Conservation (phyloP, 2,797 vertebrate species). For the Peromyscus aztecus region DNA sequence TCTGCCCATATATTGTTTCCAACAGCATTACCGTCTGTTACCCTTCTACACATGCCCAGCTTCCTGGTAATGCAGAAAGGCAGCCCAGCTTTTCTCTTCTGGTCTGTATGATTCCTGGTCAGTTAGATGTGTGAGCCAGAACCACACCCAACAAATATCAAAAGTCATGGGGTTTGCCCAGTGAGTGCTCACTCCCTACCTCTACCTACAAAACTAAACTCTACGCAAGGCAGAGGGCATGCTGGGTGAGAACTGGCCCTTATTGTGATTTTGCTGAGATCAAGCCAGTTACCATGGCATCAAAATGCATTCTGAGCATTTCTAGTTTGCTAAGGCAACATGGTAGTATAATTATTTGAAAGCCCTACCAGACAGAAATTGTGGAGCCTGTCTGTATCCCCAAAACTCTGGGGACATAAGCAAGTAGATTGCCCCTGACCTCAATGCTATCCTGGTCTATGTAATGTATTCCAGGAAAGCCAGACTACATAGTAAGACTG, state of each 20-base stretch:
- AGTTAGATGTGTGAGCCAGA: neutral
- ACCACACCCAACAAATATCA: neutral
- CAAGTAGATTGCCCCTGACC: neutral
- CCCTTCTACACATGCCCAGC: neutral
- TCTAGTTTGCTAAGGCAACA: neutral
- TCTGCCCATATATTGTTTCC: neutral
- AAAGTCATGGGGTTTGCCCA: neutral
- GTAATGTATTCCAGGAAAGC: neutral
- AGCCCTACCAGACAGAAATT: neutral
- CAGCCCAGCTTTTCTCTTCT: constrained; percentile 10
- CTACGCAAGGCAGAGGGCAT: neutral
- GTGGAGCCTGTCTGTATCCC: neutral
- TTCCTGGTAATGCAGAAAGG: neutral
- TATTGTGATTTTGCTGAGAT: neutral
- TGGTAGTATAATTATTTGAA: neutral
- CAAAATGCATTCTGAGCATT: constrained; percentile 43
- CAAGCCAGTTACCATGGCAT: neutral
- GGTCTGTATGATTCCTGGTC: neutral
- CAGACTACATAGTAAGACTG: neutral
- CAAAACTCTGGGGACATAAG: neutral
- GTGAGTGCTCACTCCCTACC: neutral
- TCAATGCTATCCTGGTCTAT: neutral
- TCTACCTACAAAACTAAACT: neutral
- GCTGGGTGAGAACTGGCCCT: neutral
- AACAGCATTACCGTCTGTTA: neutral